A percentile compares a stretch with the other conserved stretches of the same genome.
Conservation (phyloP, 2,888 invertebrate species). For the Philhelius pedissequus region DNA sequence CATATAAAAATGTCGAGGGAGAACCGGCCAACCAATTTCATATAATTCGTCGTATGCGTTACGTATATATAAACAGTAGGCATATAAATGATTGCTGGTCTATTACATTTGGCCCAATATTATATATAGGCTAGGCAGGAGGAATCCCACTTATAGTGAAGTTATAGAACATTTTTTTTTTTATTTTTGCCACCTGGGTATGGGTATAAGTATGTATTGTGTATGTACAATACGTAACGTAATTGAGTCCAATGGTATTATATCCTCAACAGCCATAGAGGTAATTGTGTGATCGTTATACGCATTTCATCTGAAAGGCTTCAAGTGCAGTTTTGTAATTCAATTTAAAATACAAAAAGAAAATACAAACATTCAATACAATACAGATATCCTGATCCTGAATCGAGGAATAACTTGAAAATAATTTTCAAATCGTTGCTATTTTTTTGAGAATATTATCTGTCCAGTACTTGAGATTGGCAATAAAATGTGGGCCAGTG, state of each 20-base stretch:
- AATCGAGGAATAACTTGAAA: conserved; percentile 12
- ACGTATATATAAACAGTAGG: background rate
- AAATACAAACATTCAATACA: conserved; percentile 7
- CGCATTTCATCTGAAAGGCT: conserved; percentile 26
- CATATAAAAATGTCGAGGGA: background rate
- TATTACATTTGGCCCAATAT: conserved; percentile 16
- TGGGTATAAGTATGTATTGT: no score
- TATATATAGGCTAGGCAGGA: conserved; percentile 10
- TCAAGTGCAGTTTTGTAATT: conserved; percentile 3
- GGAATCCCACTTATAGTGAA: conserved; percentile 17
- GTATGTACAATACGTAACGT: background rate
- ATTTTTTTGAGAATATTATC: conserved; percentile 15
- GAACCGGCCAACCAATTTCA: conserved; percentile 20
- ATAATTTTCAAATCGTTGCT: conserved; percentile 10
- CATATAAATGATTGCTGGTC: conserved; percentile 24
- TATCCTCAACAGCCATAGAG: background rate
- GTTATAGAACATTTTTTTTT: conserved; percentile 61
- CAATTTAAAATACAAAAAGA: background rate
- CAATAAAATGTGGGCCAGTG: conserved; percentile 10
- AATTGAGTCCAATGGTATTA: conserved; percentile 26
- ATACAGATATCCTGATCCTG: background rate
- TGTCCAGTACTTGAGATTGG: conserved; percentile 17
- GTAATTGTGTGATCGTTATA: background rate
- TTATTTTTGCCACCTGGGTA: conserved; percentile 63
- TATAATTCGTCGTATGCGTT: conserved; percentile 14